Base-by-base conservation (phyloP, 2,113 vertebrate species). In the Scomber japonicus region DNA sequence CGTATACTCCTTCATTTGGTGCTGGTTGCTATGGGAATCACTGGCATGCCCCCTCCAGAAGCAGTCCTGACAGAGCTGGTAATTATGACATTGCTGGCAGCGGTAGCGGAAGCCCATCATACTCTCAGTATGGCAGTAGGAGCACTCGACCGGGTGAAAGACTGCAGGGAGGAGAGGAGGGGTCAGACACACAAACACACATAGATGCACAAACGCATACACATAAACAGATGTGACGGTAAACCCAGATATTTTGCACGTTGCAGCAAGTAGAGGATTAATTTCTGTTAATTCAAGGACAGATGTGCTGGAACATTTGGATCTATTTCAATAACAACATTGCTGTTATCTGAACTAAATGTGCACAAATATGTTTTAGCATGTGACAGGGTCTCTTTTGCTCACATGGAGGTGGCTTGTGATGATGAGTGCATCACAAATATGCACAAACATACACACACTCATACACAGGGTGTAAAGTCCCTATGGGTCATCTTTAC, bases 41-140 rank as follows among this genome's bases (percentile, higher is more conserved):
- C 97, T 97, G 75, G 98, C 98, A 95, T 98, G 97, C 81, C 98
- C 98, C 95, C 98, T 98, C 98, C 98, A 99, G 95, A 99, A 99
- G 95, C 98, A 99, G 95, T 99, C 97, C 95, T 99, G 98, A 96
- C 98, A 99, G 95, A 99, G 98, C 96, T 99, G 98, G 96, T 99
- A 99, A 96, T 99, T 99, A 96, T 98, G 97, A 96, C 98, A 99
- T 95, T 98, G 97, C 94, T 99, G 98, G 96, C 98, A 99, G 92
- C 98, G 97, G 93, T 99, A 99, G 92, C 98, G 97, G 94, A 99
- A 99, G 86, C 98, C 98, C 98, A 99, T 97, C 97, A 99, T 99
- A 90, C 98, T 99, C 95, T 99, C 97, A 31, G 96, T 98, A 92
- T 97, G 97, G 96, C 98, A 99, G 95, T 97, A 97, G 88, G 97